A percentile compares a stretch with the other conserved stretches of the same genome.
phyloP scores from a whole-genome alignment of 2,797 vertebrate species.

The Brachymystax lenok region DNA sequence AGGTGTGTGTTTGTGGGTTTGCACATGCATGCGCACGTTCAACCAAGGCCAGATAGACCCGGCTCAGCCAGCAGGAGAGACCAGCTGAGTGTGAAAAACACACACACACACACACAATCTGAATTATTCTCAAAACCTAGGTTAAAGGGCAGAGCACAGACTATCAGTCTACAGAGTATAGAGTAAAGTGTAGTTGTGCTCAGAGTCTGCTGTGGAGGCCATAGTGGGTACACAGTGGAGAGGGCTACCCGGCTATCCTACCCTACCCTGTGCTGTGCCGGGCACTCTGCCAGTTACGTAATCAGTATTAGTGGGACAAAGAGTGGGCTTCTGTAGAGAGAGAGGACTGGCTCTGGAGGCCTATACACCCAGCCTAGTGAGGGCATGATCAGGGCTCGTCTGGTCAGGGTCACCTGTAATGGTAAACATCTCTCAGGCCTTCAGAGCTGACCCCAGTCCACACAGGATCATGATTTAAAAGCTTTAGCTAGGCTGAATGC shows the following conservation, averaged over 20 bases:
- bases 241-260: slow-evolving; percentile 21
- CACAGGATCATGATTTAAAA: background rate
- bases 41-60: too few species aligned
- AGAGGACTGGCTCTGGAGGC: background rate
- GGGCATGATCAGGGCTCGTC: background rate
- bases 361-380: slow-evolving; percentile 11
- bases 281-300: slow-evolving; percentile 51
- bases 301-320: slow-evolving; percentile 56
- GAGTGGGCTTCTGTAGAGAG: slow-evolving; percentile 28
- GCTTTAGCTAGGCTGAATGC: background rate
- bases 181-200: slow-evolving; percentile 8
- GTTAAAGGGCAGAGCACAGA: background rate
- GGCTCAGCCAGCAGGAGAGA: background rate
- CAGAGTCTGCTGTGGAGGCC: slow-evolving; percentile 3
- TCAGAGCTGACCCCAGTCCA: background rate
- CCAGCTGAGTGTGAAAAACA: background rate
- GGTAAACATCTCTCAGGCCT: background rate
- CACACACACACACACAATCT: background rate
- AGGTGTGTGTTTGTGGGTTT: slow-evolving; percentile 8
- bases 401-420: background rate
- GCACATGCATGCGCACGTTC: background rate
- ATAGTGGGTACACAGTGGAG: slow-evolving; percentile 5
- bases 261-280: slow-evolving; percentile 21
- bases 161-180: background rate
- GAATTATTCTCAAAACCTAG: background rate